These are phyloP conservation scores for Grapholita molesta DNA, from an alignment of 1,140 invertebrate genomes.

Conservation along the genomic window DNA sequence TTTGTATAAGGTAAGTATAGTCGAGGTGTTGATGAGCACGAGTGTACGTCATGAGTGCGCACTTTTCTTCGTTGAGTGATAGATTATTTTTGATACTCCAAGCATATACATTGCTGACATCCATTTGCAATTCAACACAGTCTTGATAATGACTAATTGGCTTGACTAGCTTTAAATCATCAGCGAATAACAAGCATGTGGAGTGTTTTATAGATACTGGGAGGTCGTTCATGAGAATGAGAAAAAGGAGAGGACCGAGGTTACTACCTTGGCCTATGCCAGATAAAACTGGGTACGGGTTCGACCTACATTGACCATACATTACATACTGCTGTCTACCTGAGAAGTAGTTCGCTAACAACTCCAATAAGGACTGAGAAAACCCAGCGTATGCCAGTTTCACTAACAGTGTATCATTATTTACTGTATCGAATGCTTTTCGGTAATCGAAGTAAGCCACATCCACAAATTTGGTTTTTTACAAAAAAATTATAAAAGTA, in stretches of 20 bases:
- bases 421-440: not conserved
- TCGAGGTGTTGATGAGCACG: not conserved
- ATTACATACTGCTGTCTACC: not conserved
- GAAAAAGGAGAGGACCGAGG: not conserved
- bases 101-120: not conserved
- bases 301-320: not conserved
- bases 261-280: conserved; percentile 5
- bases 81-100: not conserved
- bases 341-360: not conserved
- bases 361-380: not conserved
- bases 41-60: not conserved
- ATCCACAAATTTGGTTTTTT: too few relatives aligned
- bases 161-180: not conserved
- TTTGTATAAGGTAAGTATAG: not conserved
- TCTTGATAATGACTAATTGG: not conserved
- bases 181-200: not conserved
- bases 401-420: not conserved
- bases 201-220: not conserved
- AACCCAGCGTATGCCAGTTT: not conserved
- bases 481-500: too few relatives aligned
- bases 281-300: not conserved
- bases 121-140: not conserved
- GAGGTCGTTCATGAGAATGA: not conserved
- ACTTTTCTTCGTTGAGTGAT: not conserved
- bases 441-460: not conserved